Evolutionary conservation across 2,113 vertebrate species (phyloP), one percentile per base, ranked within the genome.

Genomic region (Ochotona curzoniae): DNA sequence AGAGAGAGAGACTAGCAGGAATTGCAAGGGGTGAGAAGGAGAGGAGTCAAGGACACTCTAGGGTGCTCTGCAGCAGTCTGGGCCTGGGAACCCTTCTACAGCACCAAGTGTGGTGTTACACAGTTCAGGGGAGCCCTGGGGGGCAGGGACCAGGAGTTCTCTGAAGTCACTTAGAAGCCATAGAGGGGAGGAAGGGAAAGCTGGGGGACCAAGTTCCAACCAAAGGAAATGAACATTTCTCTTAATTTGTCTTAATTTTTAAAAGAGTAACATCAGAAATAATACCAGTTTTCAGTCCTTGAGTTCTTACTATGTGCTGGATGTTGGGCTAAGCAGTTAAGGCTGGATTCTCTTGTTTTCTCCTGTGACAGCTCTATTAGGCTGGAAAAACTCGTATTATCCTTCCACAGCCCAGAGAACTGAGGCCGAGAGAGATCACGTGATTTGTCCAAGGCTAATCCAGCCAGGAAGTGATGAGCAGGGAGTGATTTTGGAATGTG

Each of bases 241-340:
- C 69, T 93, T 81, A 74, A 23, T 80, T 66, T 71, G 47, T 35
- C 47, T 93, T 92, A 35, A 47, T 73, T 86, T 87, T 79, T 73
- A 78, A 93, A 26, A 73, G 57, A 57, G 54, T 54, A 25, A 83
- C 32, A 44, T 83, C 13, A 28, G 71, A 91, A 79, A 89, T 86
- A 67, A 38, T 73, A n/a, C 49, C 17, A 79, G 57, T 44, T 61
- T 81, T n/a, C 7, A 32, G 25, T 87, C 54, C 54, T 5, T 82
- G 64, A 61, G 30, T 69, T 86, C 82, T 76, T 73, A 67, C 7
- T 69, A 9, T 47, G 23, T 83, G 70, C 74, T 25, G n/a, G 79
- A 12, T 38, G 25, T 47, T 35, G 71, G 61, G 25, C 70, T 25
- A 69, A 44, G 21, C 66, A 67, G 38, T 92, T 71, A 70, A 92